These are phyloP conservation scores for Laterallus jamaicensis DNA, from an alignment of 2,113 vertebrate genomes.

Conservation along the genomic window DNA sequence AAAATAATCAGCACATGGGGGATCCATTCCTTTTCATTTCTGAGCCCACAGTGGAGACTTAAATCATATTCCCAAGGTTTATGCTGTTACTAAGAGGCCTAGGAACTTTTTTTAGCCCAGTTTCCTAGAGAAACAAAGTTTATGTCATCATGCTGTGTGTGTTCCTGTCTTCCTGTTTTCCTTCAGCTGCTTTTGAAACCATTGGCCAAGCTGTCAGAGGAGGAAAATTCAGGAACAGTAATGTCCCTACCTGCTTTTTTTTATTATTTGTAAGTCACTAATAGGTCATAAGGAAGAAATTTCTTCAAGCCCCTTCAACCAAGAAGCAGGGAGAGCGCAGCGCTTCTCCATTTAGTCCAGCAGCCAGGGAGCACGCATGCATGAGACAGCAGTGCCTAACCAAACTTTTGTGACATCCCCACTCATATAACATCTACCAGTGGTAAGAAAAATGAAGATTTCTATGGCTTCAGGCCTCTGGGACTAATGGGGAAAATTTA, in stretches of 20 bases:
- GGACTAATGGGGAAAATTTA: background rate
- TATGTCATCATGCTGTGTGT: background rate
- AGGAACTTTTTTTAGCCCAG: background rate
- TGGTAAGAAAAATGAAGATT: background rate
- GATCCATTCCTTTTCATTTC: background rate
- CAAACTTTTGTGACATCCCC: background rate
- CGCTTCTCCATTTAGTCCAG: background rate
- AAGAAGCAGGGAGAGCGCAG: background rate
- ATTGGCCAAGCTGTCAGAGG: background rate
- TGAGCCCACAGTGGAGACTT: background rate
- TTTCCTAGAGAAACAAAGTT: constrained; percentile 10
- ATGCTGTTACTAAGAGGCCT: background rate
- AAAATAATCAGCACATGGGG: constrained; percentile 16
- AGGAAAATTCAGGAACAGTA: background rate
- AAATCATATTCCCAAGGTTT: background rate
- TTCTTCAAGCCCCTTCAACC: background rate
- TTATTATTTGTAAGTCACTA: background rate
- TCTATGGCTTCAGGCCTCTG: background rate
- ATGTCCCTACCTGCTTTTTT: background rate
- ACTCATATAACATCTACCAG: background rate
- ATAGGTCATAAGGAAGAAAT: background rate
- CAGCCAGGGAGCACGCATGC: rapidly evolving
- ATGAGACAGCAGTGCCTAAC: background rate
- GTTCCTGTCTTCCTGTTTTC: constrained; percentile 11
- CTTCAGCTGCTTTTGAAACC: background rate